Evolutionary conservation across 2,888 invertebrate species (phyloP).

Genomic region (Lapara coniferarum): DNA sequence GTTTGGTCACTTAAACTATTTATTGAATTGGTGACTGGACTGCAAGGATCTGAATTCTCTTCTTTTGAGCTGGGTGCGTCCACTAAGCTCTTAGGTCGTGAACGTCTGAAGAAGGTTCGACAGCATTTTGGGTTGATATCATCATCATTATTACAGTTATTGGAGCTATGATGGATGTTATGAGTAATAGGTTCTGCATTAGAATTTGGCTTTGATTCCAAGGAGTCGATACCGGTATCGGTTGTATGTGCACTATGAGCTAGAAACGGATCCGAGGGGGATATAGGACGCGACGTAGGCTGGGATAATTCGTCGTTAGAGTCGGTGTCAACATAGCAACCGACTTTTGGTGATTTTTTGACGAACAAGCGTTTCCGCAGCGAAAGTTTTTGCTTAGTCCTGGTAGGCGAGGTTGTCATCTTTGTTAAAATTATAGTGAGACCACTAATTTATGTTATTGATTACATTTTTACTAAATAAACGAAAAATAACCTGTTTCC

Average conservation of each 20-base stretch:
- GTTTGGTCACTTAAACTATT: constrained; percentile 71
- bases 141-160: constrained; percentile 59
- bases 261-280: constrained; percentile 77
- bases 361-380: constrained; percentile 78
- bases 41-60: constrained; percentile 63
- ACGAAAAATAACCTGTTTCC: constrained; percentile 71
- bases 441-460: constrained; percentile 74
- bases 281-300: constrained; percentile 74
- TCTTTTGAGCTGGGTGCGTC: constrained; percentile 64
- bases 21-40: constrained; percentile 68
- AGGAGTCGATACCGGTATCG: constrained; percentile 54
- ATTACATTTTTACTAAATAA: constrained; percentile 79
- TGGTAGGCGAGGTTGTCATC: constrained; percentile 79
- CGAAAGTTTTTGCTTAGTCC: constrained; percentile 78
- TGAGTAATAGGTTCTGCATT: constrained; percentile 54
- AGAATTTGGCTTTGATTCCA: constrained; percentile 53
- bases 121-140: constrained; percentile 72
- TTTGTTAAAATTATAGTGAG: constrained; percentile 66
- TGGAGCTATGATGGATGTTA: constrained; percentile 49
- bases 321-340: constrained; percentile 79
- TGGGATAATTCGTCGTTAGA: constrained; percentile 75
- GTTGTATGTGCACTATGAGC: constrained; percentile 69
- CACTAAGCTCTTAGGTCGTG: constrained; percentile 73
- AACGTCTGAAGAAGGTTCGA: constrained; percentile 73
- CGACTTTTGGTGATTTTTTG: constrained; percentile 81